Base-by-base conservation (phyloP, 1,140 invertebrate species). In the Branchinecta lindahli region DNA sequence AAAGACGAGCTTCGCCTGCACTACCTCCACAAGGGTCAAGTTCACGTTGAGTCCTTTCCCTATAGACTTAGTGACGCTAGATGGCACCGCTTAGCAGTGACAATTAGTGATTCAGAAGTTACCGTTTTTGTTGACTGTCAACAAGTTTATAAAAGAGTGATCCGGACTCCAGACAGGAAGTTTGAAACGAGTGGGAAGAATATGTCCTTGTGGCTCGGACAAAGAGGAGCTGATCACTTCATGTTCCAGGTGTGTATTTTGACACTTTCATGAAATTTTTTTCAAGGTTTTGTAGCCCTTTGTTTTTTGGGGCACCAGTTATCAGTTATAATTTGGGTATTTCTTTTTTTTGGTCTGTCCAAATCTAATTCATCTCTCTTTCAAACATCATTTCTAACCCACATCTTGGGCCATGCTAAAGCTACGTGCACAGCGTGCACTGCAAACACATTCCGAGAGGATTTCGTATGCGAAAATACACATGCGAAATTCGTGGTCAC, bases 41-140 rank as follows among this genome's bases (percentile, higher is more conserved):
- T 88, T 73, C 85, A 87, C 75, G 85, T 89, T 71, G 91, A 93
- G 83, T 87, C 88, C 77, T 94, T 94, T 82, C 88, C 87, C 74
- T 91, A 88, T 80, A 84, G 85, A 74, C 82, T 94, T 76, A 90
- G 89, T 68, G 91, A 94, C 78, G 86, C 87, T 76, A 82, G 82
- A 73, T 94, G 91, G 91, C 91, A 94, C 82, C 86, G 86, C 76
- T 81, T 94, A 74, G 89, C 90, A 72, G 79, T 94, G 66, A 85
- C 86, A 73, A 85, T 93, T 74, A 91, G 88, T 73, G 90, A 88
- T 72, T 85, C 85, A 74, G 86, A 91, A 81, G 86, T 89, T 72
- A 87, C 89, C 78, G 81, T 94, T 72, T 84, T 89, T 73, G 85
- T 94, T 68, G 90, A 94, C 82, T 94, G 92, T 81, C 86, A 87